Conservation (phyloP, 2,797 vertebrate species). For the Poecilia wingei region DNA sequence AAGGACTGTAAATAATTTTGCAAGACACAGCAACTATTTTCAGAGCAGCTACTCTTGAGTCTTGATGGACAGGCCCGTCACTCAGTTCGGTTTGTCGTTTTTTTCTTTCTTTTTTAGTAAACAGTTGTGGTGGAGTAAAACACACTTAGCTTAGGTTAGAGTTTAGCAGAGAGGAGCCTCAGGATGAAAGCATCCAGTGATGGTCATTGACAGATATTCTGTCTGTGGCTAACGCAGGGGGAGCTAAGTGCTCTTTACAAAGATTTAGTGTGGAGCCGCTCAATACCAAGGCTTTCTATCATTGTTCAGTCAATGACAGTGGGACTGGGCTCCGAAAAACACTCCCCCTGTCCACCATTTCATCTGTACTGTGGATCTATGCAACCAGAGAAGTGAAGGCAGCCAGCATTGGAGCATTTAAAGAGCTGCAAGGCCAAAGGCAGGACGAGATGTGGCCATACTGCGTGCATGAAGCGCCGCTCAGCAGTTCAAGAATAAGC, state of each 20-base stretch:
- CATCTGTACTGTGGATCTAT: conserved; percentile 55
- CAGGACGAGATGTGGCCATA: conserved; percentile 23
- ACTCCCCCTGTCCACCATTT: conserved; percentile 54
- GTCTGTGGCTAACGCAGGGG: conserved; percentile 77
- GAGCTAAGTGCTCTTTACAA: conserved; percentile 81
- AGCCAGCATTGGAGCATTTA: conserved; percentile 26
- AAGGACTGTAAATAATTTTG: background rate
- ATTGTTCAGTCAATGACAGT: conserved; percentile 81
- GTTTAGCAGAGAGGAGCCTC: conserved; percentile 60
- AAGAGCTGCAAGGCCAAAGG: conserved; percentile 27
- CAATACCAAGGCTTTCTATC: conserved; percentile 72
- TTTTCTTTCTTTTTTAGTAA: conserved; percentile 53
- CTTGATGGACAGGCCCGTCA: conserved; percentile 40
- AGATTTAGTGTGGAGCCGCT: conserved; percentile 76
- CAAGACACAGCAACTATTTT: background rate
- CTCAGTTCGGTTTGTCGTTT: conserved; percentile 33
- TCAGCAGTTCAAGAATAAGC: conserved; percentile 69
- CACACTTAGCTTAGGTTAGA: conserved; percentile 49
- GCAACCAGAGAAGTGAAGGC: conserved; percentile 47
- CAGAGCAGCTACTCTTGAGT: conserved; percentile 21
- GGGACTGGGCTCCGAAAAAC: conserved; percentile 70
- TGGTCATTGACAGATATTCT: conserved; percentile 82
- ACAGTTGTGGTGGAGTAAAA: conserved; percentile 58
- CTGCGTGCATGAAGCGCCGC: conserved; percentile 18
- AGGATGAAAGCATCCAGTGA: conserved; percentile 81